Evolutionary conservation across 2,797 vertebrate species (phyloP), one percentile per base, ranked within the genome.

Genomic region (Tragopan temminckii): DNA sequence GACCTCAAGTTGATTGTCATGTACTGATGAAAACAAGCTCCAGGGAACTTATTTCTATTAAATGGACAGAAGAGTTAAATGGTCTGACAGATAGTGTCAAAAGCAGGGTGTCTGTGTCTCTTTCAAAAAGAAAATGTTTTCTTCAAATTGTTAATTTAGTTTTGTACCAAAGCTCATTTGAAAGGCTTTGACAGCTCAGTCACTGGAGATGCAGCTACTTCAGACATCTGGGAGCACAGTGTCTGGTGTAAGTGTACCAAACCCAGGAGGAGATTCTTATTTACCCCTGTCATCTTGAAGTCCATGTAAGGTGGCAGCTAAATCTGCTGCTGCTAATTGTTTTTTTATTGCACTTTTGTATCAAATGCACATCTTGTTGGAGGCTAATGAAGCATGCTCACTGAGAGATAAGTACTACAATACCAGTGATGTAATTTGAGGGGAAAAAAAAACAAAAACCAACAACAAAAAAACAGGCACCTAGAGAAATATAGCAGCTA

Each of bases 51-150:
- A 59, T 16, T 80, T 17, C 36, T 48, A 61, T 50, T 33, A 83
- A 88, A 83, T 21, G 42, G 91, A 92, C 48, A 59, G 43, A 74
- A 81, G 33, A 85, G 64, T 82, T 83, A 94, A 91, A 79, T 23
- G 55, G 33, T 57, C 35, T 93, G 92, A 94, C 92, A 95, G 64
- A 48, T 77, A 74, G 48, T 87, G 86, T 85, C 86, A 83, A 82
- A 91, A 79, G 13, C 52, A 69, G 25, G 45, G 40, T 25, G n/a
- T 4, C 53, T 82, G 38, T 87, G 53, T 89, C 78, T 90, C 36
- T 63, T 85, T 62, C 25, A 45, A 68, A 45, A 76, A 53, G 7
- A 64, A 74, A 91, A 85, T 29, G 11, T 86, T 94, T 86, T 59
- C 64, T 80, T 62, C 42, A 88, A 85, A 83, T 80, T 68, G 40